phyloP scores from a whole-genome alignment of 2,113 vertebrate genomes.

The Odocoileus virginianus region DNA sequence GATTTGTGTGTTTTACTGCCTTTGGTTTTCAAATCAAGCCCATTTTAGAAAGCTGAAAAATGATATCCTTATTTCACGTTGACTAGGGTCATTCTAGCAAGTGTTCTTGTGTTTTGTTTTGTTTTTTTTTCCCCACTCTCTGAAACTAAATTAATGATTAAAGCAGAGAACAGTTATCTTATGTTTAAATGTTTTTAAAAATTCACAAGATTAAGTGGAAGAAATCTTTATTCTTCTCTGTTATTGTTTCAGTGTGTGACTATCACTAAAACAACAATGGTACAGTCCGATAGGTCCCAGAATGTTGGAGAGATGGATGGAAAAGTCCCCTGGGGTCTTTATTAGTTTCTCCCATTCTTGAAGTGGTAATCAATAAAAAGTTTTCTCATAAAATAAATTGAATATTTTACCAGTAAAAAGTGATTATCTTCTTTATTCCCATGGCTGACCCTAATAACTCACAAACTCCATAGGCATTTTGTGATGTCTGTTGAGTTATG shows the following conservation, averaged over 20 bases:
- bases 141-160: background rate
- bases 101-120: background rate
- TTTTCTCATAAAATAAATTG: slow-evolving; percentile 69
- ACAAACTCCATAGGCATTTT: slow-evolving; percentile 40
- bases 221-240: background rate
- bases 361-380: slow-evolving; percentile 62
- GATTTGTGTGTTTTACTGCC: background rate
- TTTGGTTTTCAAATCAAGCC: background rate
- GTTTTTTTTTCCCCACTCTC: background rate
- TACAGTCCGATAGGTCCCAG: background rate
- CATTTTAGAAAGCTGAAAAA: background rate
- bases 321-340: slow-evolving; percentile 34
- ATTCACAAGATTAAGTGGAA: background rate
- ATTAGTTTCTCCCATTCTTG: slow-evolving; percentile 57
- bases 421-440: slow-evolving; percentile 48
- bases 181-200: background rate
- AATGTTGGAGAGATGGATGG: slow-evolving; percentile 30
- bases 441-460: slow-evolving; percentile 63
- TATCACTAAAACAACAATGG: background rate
- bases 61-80: background rate
- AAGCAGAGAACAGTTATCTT: background rate
- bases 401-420: slow-evolving; percentile 71
- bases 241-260: background rate
- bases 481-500: slow-evolving; percentile 56
- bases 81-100: background rate